Conservation (phyloP, 2,113 vertebrate species). For the Epinephelus lanceolatus region DNA sequence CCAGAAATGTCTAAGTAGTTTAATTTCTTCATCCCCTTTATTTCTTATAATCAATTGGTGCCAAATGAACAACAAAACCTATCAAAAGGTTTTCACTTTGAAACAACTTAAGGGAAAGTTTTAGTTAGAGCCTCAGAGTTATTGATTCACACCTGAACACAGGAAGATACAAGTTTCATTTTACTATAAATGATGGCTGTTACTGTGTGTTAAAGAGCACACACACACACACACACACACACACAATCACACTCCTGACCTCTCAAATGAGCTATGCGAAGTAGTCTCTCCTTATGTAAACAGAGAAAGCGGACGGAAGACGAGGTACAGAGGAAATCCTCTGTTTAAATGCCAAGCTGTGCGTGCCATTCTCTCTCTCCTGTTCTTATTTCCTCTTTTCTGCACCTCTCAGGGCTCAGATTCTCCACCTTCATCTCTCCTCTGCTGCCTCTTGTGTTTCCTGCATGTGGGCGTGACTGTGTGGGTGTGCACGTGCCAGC, state of each 20-base stretch:
- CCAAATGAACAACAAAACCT: not conserved
- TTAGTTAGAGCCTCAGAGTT: not conserved
- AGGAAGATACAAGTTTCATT: not conserved
- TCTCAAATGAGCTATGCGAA: slow-evolving; percentile 43
- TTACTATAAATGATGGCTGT: slow-evolving; percentile 5
- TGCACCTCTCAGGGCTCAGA: slow-evolving; percentile 55
- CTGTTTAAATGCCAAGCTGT: slow-evolving; percentile 80
- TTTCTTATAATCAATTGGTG: not conserved
- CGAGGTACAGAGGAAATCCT: slow-evolving; percentile 84
- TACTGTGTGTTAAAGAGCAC: not conserved
- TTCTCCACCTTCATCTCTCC: slow-evolving; percentile 63
- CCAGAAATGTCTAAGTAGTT: slow-evolving; percentile 5
- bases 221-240: not conserved
- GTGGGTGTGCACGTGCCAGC: slow-evolving; percentile 40
- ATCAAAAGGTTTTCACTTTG: not conserved
- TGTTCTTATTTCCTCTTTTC: slow-evolving; percentile 68
- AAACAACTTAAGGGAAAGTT: not conserved
- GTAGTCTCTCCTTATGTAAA: slow-evolving; percentile 74
- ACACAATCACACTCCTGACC: slow-evolving; percentile 12
- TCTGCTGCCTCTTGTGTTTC: slow-evolving; percentile 8
- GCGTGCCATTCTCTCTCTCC: slow-evolving; percentile 66
- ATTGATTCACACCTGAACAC: not conserved
- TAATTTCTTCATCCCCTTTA: slow-evolving; percentile 3
- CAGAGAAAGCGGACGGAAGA: slow-evolving; percentile 75
- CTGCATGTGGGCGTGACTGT: slow-evolving; percentile 22